Percentiles rank a stretch among this genome's conserved stretches.
Conservation (phyloP, 2,888 invertebrate species). For the Trichacis sp. region DNA sequence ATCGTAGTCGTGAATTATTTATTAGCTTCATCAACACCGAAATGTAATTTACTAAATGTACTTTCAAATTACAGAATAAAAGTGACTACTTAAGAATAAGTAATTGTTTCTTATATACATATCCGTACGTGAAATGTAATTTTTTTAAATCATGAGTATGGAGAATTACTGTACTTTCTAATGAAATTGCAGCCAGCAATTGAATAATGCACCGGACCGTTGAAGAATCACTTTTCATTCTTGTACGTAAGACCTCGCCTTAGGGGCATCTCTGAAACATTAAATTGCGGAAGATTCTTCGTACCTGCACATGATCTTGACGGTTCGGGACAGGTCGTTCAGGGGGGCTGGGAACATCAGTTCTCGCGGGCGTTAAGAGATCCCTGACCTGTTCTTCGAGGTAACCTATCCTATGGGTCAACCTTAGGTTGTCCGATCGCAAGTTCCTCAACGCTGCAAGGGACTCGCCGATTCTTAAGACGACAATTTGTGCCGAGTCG, state of each 20-base stretch:
- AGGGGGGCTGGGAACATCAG: conserved; percentile 42
- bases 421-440: conserved; percentile 83
- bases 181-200: conserved; percentile 54
- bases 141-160: too few relatives aligned
- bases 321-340: conserved; percentile 46
- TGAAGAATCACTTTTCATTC: too few relatives aligned
- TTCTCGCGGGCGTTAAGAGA: conserved; percentile 57
- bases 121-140: conserved; percentile 55
- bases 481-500: conserved; percentile 76
- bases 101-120: too few relatives aligned
- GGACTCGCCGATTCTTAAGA: conserved; percentile 70
- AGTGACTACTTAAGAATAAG: too few relatives aligned
- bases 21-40: too few relatives aligned
- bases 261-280: neutral
- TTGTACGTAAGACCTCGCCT: too few relatives aligned
- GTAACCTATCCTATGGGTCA: conserved; percentile 90
- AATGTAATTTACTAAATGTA: too few relatives aligned
- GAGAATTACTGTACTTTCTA: too few relatives aligned
- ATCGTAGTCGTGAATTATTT: too few relatives aligned
- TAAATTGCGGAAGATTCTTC: neutral
- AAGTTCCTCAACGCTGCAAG: conserved; percentile 66
- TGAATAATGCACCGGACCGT: neutral
- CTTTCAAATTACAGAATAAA: too few relatives aligned
- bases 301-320: conserved; percentile 63
- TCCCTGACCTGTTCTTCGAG: conserved; percentile 85